Base-by-base conservation (phyloP, 1,140 invertebrate genomes). In the Adoxophyes honmai region DNA sequence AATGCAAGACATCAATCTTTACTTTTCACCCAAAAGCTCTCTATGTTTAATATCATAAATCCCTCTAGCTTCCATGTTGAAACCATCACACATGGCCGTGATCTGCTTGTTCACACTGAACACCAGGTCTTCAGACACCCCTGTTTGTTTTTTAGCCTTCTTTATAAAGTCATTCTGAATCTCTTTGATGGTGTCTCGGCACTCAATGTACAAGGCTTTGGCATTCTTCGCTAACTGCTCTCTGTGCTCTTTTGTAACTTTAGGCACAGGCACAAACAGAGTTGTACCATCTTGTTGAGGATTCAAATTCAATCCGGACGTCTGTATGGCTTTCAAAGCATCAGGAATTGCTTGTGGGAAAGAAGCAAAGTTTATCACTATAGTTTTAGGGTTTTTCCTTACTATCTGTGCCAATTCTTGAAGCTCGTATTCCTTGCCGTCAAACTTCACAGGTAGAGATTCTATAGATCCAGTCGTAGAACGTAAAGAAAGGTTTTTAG, bases 221-320 rank as follows among this genome's bases (percentile, higher is more conserved):
- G 97, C 96, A 90, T 93, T 96, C 89, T 97, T 98, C 0, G 94
- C 92, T 38, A 98, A 89, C 39, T 90, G 91, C 89, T 98, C 97
- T 70, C 97, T 90, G 77, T 98, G 94, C 86, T 98, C 97, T 76
- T 95, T 96, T 3, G 97, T 98, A 0, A 98, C 93, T 86, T 97
- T 98, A 8, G 97, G 97, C 64, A 97, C 91, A 33, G 95, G 94
- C 54, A 98, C 90, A 88, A 94, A 98, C 38, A 98, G 81, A 0
- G 93, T 96, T 10, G 95, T 98, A 33, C 97, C 97, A 81, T 98
- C 97, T 86, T 98, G 96, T 80, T 98, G 97, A 0, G 97, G 97
- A 91, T 97, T 98, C 18, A 99, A 88, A 84, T 98, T 98, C 91
- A 98, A 93, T 48, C 96, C 96, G 62, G 96, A 96, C 37, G 92